A percentile compares a stretch with the other conserved stretches of the same genome.
Evolutionary conservation across 2,888 invertebrate genomes (phyloP).

Genomic region (Rotaria sp.): DNA sequence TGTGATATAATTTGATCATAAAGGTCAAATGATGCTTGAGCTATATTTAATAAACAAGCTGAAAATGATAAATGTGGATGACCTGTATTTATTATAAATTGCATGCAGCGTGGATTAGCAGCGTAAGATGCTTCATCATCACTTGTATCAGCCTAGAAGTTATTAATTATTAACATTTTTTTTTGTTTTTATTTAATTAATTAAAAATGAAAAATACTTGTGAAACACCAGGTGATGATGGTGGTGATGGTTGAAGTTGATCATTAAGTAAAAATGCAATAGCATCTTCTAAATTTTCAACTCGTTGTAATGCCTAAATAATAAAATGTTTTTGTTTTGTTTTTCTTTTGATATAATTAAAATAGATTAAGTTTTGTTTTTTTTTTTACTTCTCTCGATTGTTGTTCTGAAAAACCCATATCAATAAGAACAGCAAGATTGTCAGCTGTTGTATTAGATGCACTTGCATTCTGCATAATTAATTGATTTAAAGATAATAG

Average conservation of each 20-base stretch:
- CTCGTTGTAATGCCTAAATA: slow-evolving; percentile 3
- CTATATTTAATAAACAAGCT: background rate
- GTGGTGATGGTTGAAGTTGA: slow-evolving; percentile 6
- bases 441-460: background rate
- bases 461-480: background rate
- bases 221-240: slow-evolving; percentile 12
- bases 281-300: slow-evolving; percentile 25
- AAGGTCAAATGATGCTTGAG: slow-evolving; percentile 21
- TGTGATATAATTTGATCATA: background rate
- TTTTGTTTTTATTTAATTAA: background rate
- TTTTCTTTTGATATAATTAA: background rate
- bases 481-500: background rate
- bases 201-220: background rate
- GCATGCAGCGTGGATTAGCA: background rate
- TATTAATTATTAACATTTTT: background rate
- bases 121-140: slow-evolving; percentile 13
- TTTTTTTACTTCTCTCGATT: background rate
- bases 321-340: background rate
- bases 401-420: background rate
- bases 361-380: too few species aligned
- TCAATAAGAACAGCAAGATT: slow-evolving; percentile 9
- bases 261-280: background rate
- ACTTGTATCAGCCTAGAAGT: background rate
- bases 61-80: slow-evolving; percentile 9
- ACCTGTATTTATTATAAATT: background rate